phyloP scores from a whole-genome alignment of 2,888 invertebrate species.

The Incurvaria masculella region DNA sequence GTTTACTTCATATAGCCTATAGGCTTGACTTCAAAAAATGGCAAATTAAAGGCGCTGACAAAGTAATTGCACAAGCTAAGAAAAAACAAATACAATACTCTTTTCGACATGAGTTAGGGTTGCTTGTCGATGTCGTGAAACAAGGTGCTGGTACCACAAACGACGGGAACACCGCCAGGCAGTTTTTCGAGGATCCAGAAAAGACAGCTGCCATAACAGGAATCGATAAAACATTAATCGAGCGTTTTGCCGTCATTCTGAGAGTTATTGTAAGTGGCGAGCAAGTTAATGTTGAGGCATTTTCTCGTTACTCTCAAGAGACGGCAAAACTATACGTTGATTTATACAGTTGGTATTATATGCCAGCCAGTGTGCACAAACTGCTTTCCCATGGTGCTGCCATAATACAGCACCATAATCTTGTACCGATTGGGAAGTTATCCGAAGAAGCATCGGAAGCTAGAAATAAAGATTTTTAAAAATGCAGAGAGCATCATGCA shows the following conservation, averaged over 20 bases:
- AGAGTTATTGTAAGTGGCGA: not conserved
- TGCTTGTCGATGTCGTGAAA: conserved; percentile 9
- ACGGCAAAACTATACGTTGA: conserved; percentile 1
- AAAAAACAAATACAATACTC: conserved; percentile 13
- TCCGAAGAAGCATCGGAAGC: not conserved
- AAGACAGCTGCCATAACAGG: conserved; percentile 7
- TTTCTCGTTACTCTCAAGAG: not conserved
- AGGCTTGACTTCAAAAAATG: conserved; percentile 13
- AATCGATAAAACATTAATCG: not conserved
- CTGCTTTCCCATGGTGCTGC: conserved; percentile 2
- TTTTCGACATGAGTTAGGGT: conserved; percentile 11
- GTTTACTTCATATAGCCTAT: conserved; percentile 16
- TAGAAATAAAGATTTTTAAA: conserved; percentile 2
- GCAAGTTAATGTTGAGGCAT: too few relatives aligned
- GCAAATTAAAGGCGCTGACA: conserved; percentile 15
- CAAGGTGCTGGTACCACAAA: conserved; percentile 11
- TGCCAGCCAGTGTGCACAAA: conserved; percentile 4
- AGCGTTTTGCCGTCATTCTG: not conserved
- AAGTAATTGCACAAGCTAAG: conserved; percentile 9
- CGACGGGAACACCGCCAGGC: conserved; percentile 13
- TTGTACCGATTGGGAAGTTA: not conserved
- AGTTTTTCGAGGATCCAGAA: conserved; percentile 10
- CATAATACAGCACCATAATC: not conserved
- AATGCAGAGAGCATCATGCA: conserved; percentile 1
- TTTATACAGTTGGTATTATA: not conserved